phyloP scores from a whole-genome alignment of 2,888 invertebrate species.

The Ophion costatus region DNA sequence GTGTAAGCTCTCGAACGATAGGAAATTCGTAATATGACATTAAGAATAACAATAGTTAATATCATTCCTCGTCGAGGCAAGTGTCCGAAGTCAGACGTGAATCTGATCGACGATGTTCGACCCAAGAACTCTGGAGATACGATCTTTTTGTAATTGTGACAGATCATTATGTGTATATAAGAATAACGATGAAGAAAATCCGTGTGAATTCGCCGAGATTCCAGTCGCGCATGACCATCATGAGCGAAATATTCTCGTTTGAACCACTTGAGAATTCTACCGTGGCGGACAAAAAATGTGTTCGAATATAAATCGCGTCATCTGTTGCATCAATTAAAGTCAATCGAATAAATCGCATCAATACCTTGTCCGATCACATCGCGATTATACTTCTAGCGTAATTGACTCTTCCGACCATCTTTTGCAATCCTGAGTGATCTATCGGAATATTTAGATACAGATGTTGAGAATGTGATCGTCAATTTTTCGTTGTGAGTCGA shows the following conservation, averaged over 20 bases:
- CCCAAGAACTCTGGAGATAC: slow-evolving; percentile 14
- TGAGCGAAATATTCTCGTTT: not conserved
- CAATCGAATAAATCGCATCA: slow-evolving; percentile 50
- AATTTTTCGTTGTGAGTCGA: not conserved
- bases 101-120: slow-evolving; percentile 34
- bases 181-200: slow-evolving; percentile 7
- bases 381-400: slow-evolving; percentile 7
- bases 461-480: not conserved
- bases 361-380: slow-evolving; percentile 52
- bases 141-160: slow-evolving; percentile 52
- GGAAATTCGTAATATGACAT: slow-evolving; percentile 6
- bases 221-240: not conserved
- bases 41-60: slow-evolving; percentile 3
- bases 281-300: slow-evolving; percentile 56
- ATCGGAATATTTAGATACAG: not conserved
- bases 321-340: slow-evolving; percentile 53
- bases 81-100: slow-evolving; percentile 11
- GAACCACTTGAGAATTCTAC: not conserved
- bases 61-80: not conserved
- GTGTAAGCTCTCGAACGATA: slow-evolving; percentile 15
- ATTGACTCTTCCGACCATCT: not conserved
- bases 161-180: slow-evolving; percentile 19
- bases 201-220: slow-evolving; percentile 10
- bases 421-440: not conserved
- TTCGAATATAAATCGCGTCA: slow-evolving; percentile 63